phyloP scores from a whole-genome alignment of 2,797 vertebrate genomes.

The Harpagifer antarcticus region DNA sequence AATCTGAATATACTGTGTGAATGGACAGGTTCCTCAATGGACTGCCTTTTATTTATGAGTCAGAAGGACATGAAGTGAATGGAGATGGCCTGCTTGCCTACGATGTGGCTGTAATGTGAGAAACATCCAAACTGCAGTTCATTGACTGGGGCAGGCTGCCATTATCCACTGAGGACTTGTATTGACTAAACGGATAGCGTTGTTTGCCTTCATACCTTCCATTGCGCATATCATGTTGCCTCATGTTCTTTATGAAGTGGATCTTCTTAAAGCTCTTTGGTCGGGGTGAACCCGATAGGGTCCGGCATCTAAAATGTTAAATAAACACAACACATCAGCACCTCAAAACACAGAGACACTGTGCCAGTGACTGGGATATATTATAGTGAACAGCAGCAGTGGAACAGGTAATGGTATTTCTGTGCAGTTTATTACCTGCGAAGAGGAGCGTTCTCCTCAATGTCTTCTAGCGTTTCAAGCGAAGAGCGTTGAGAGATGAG shows the following conservation, averaged over 20 bases:
- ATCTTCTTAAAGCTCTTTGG: constrained; percentile 99
- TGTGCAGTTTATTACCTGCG: constrained; percentile 86
- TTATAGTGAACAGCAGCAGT: neutral
- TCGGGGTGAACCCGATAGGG: constrained; percentile 98
- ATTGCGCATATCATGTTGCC: constrained; percentile 95
- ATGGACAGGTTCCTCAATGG: constrained; percentile 20
- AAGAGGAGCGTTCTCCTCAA: constrained; percentile 98
- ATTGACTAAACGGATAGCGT: constrained; percentile 42
- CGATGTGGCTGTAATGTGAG: constrained; percentile 64
- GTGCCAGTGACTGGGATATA: neutral
- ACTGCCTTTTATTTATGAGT: constrained; percentile 27
- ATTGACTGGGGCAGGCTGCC: constrained; percentile 66
- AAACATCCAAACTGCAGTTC: constrained; percentile 62
- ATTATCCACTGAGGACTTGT: constrained; percentile 57
- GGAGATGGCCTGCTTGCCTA: constrained; percentile 12
- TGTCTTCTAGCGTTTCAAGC: constrained; percentile 98
- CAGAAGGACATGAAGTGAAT: constrained; percentile 28
- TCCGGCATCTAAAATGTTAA: constrained; percentile 89
- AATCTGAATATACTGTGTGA: constrained; percentile 8
- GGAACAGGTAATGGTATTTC: neutral
- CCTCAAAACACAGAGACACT: neutral
- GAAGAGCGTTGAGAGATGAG: constrained; percentile 98
- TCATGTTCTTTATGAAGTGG: constrained; percentile 99
- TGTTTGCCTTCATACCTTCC: constrained; percentile 91
- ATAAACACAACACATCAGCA: constrained; percentile 39